These are phyloP conservation scores for Edolisoma coerulescens DNA, from an alignment of 2,113 vertebrate species.

Conservation along the genomic window DNA sequence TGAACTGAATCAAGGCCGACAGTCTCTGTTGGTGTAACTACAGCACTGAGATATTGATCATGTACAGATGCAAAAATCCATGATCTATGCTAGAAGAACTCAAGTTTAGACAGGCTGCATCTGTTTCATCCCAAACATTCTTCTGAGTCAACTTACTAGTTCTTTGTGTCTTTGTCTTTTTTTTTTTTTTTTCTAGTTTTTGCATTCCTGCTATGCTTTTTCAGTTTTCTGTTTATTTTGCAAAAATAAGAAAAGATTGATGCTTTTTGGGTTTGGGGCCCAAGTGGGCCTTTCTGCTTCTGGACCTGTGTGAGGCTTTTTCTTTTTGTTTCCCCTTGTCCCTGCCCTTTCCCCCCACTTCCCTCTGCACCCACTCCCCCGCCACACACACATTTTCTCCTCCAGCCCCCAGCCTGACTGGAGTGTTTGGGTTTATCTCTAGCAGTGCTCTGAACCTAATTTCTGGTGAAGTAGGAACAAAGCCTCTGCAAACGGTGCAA, in stretches of 20 bases:
- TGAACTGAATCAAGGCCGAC: background rate
- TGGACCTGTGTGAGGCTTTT: background rate
- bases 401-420: background rate
- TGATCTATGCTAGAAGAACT: background rate
- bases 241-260: background rate
- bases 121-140: background rate
- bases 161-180: background rate
- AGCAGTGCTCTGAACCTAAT: background rate
- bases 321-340: background rate
- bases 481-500: background rate
- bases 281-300: background rate
- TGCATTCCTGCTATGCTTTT: background rate
- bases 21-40: background rate
- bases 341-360: background rate
- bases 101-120: background rate
- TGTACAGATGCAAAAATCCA: background rate
- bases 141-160: background rate
- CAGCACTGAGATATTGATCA: background rate
- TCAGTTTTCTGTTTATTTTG: background rate
- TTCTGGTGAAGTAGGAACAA: background rate
- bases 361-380: no score
- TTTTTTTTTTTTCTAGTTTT: background rate
- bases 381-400: no score
- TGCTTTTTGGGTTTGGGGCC: background rate
- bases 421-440: background rate